A percentile compares a stretch with the other conserved stretches of the same genome.
Conservation (phyloP, 2,888 invertebrate genomes). For the Odontothrips loti region DNA sequence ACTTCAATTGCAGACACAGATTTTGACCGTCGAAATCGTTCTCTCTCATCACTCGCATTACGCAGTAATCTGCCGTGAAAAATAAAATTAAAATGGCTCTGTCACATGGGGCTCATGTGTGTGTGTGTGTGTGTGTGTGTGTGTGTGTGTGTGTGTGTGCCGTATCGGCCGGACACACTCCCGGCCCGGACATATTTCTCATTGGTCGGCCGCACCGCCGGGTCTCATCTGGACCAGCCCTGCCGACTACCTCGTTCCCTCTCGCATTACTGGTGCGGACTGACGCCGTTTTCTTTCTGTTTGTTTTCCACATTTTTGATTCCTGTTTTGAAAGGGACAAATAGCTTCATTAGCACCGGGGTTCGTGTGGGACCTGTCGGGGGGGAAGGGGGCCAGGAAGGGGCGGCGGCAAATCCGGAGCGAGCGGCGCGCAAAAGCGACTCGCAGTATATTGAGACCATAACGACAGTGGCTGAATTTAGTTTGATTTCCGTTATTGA, state of each 20-base stretch:
- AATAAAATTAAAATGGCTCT: too few relatives aligned
- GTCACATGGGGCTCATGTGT: too few relatives aligned
- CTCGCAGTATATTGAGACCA: neutral
- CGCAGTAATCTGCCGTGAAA: too few relatives aligned
- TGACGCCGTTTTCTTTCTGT: neutral
- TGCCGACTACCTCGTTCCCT: neutral
- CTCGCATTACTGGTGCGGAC: neutral
- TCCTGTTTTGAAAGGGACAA: slow-evolving; percentile 7
- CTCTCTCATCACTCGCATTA: too few relatives aligned
- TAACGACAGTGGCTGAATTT: too few relatives aligned
- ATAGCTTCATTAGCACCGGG: slow-evolving; percentile 9
- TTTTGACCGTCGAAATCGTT: too few relatives aligned
- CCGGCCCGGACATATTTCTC: neutral
- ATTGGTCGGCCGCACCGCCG: neutral
- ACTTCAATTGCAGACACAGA: too few relatives aligned
- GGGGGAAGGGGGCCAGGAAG: neutral
- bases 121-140: too few relatives aligned
- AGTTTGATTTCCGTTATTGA: too few relatives aligned
- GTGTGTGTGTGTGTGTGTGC: neutral
- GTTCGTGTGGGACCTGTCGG: neutral
- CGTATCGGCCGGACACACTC: neutral
- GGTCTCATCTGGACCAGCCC: too few relatives aligned
- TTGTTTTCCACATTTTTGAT: slow-evolving; percentile 4
- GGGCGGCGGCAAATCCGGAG: neutral
- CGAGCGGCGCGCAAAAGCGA: neutral